Evolutionary conservation across 2,113 vertebrate genomes (phyloP).

Genomic region (Lagopus leucura): DNA sequence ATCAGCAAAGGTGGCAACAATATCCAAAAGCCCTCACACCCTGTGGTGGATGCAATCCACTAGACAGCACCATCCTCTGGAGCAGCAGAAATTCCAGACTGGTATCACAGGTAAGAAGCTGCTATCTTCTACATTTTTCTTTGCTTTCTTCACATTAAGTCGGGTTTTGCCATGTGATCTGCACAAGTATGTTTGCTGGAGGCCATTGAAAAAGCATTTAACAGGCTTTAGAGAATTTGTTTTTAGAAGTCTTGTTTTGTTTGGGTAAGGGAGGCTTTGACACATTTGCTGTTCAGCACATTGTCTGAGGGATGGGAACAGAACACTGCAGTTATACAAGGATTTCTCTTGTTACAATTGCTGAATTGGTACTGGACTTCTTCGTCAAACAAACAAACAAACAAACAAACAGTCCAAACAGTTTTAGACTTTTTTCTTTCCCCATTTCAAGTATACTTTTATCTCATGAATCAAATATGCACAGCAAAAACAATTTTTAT

Average conservation of each 20-base stretch:
- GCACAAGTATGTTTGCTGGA: not conserved
- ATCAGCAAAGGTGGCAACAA: not conserved
- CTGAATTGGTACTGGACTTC: not conserved
- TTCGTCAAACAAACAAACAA: not conserved
- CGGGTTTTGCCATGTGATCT: rapidly evolving
- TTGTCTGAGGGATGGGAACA: not conserved
- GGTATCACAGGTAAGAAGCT: not conserved
- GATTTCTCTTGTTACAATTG: not conserved
- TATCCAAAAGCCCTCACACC: not conserved
- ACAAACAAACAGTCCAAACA: not conserved
- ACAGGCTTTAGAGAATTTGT: not conserved
- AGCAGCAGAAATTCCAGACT: not conserved
- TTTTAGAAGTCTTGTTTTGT: not conserved
- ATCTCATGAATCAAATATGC: not conserved
- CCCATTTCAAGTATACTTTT: not conserved
- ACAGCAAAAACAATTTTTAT: not conserved
- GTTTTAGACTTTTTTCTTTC: not conserved
- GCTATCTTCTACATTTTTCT: not conserved
- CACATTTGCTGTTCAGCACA: not conserved
- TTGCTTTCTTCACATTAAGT: not conserved
- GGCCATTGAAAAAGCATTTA: not conserved
- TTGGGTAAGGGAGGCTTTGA: not conserved
- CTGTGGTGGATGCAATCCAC: not conserved
- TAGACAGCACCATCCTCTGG: not conserved
- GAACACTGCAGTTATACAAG: not conserved